phyloP scores from a whole-genome alignment of 2,797 vertebrate species.

The Karalla daura region DNA sequence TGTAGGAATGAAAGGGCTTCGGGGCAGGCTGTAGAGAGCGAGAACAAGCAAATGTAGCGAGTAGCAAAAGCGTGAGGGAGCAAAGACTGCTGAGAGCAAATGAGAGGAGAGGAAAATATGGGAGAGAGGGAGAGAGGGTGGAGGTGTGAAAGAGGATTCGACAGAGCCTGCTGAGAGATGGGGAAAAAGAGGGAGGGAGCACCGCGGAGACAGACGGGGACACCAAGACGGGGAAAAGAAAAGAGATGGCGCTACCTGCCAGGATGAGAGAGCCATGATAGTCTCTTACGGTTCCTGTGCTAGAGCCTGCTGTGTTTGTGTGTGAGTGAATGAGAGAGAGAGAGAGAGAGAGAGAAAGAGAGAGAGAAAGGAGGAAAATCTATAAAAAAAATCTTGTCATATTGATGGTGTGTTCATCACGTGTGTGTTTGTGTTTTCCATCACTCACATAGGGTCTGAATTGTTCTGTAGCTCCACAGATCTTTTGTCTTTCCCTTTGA shows the following conservation, averaged over 20 bases:
- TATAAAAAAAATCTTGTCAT: not conserved
- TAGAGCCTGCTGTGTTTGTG: constrained; percentile 6
- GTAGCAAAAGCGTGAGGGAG: constrained; percentile 48
- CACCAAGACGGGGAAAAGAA: constrained; percentile 22
- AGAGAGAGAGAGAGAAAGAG: not conserved
- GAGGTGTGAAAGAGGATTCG: constrained; percentile 50
- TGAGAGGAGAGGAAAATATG: constrained; percentile 11
- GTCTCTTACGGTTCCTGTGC: constrained; percentile 30
- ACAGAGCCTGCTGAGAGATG: constrained; percentile 26
- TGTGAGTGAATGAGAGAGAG: not conserved
- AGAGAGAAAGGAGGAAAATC: not conserved
- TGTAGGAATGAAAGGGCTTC: constrained; percentile 43
- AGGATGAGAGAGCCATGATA: constrained; percentile 34
- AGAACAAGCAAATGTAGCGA: constrained; percentile 31
- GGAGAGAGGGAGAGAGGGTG: constrained; percentile 7
- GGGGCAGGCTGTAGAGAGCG: constrained; percentile 35
- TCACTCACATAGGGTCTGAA: constrained; percentile 21
- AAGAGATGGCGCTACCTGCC: constrained; percentile 34
- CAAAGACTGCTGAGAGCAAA: constrained; percentile 51
- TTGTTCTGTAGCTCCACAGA: constrained; percentile 42
- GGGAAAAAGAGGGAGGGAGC: constrained; percentile 19
- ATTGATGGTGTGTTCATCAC: not conserved
- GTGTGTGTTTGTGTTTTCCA: not conserved
- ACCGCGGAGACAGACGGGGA: constrained; percentile 26
- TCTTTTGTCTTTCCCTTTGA: constrained; percentile 60